Conservation (phyloP, 2,113 vertebrate genomes). For the Camelus bactrianus region DNA sequence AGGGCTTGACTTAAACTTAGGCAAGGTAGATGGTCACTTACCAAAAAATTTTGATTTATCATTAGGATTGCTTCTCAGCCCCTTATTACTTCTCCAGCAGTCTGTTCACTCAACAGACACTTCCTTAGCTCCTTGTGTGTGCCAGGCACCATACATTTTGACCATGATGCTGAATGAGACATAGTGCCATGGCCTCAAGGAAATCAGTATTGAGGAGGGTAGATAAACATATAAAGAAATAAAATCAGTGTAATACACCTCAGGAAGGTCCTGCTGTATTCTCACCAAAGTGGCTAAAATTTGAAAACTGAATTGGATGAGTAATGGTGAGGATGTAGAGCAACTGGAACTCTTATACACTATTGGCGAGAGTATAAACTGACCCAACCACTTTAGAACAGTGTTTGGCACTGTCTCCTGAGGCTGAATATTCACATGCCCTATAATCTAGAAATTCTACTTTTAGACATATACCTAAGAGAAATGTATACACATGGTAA, state of each 20-base stretch:
- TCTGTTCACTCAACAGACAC: neutral
- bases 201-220: neutral
- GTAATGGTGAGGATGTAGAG: neutral
- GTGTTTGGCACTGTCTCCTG: neutral
- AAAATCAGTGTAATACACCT: neutral
- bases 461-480: neutral
- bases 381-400: neutral
- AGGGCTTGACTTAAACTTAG: constrained; percentile 37
- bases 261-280: neutral
- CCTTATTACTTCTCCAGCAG: neutral
- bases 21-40: neutral
- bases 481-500: neutral
- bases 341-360: neutral
- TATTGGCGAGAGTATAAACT: neutral
- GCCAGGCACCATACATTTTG: neutral
- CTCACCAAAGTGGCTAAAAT: neutral
- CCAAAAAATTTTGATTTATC: neutral
- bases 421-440: neutral
- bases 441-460: neutral
- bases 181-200: neutral
- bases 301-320: constrained; percentile 1
- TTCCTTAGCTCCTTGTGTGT: neutral
- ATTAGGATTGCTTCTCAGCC: neutral
- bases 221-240: neutral
- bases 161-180: neutral